These are phyloP conservation scores for Salvelinus alpinus DNA, from an alignment of 2,113 vertebrate species.

Conservation along the genomic window DNA sequence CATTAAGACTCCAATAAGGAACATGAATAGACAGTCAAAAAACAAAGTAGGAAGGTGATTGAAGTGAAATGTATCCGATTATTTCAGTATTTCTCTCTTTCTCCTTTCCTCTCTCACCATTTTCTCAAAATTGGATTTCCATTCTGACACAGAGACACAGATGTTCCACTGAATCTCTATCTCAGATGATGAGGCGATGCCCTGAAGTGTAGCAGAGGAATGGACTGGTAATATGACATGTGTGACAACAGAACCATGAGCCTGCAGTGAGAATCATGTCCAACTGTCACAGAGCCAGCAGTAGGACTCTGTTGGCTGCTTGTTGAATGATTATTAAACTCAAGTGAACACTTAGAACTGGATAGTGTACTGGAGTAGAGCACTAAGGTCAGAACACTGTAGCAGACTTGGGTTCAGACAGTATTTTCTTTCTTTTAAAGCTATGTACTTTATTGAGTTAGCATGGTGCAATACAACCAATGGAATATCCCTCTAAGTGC, in stretches of 20 bases:
- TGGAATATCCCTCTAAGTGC: no score
- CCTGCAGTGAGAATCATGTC: not conserved
- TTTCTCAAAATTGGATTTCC: not conserved
- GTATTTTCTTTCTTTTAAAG: no score
- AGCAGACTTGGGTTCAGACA: no score
- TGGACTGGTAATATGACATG: not conserved
- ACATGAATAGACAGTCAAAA: no score
- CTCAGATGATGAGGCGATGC: slow-evolving; percentile 6
- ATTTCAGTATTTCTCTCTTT: not conserved
- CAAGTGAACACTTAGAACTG: no score
- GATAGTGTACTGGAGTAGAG: no score
- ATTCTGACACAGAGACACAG: slow-evolving; percentile 3
- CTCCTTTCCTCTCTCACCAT: not conserved
- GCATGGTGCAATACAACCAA: no score
- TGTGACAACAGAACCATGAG: not conserved
- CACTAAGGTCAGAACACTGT: no score
- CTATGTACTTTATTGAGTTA: no score
- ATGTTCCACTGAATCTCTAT: slow-evolving; percentile 1
- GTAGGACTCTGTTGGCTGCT: not conserved
- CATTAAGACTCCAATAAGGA: no score
- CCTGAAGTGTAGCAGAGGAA: slow-evolving; percentile 2
- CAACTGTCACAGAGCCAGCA: slow-evolving; percentile 1
- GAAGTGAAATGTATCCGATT: no score
- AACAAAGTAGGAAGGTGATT: no score
- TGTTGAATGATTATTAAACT: not conserved